Conservation (phyloP, 35 echinoderm and acorn worm genomes). For the Diadema setosum region DNA sequence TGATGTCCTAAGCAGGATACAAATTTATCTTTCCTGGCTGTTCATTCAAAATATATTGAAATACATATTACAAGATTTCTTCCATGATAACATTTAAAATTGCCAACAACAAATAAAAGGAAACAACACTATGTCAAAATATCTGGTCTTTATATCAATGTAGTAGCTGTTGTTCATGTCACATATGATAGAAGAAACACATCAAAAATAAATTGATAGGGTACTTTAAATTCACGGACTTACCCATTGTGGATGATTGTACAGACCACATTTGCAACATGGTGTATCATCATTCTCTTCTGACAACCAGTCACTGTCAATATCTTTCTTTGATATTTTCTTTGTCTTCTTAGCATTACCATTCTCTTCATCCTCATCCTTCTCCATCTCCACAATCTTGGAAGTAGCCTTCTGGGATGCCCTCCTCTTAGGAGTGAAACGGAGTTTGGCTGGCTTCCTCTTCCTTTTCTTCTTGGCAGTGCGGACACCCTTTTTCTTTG, state of each 20-base stretch:
- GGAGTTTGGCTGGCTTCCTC: not conserved
- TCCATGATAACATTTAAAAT: too few species aligned
- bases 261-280: constrained; percentile 84
- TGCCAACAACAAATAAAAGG: too few species aligned
- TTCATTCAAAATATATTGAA: too few species aligned
- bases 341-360: not conserved
- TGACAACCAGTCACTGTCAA: not conserved
- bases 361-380: constrained; percentile 21
- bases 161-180: too few species aligned
- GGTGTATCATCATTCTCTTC: constrained; percentile 75
- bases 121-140: too few species aligned
- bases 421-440: constrained; percentile 36
- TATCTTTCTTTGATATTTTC: not conserved
- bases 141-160: too few species aligned
- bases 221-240: too few species aligned
- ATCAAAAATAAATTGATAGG: too few species aligned
- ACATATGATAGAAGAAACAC: too few species aligned
- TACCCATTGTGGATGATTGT: constrained; percentile 90
- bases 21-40: too few species aligned
- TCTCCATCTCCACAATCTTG: constrained; percentile 31
- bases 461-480: constrained; percentile 31
- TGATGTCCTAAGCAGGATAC: too few species aligned
- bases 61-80: too few species aligned
- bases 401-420: constrained; percentile 31
- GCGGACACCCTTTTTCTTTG: not conserved